Conservation (phyloP, 2,888 invertebrate species). For the Meteorus cinctellus region DNA sequence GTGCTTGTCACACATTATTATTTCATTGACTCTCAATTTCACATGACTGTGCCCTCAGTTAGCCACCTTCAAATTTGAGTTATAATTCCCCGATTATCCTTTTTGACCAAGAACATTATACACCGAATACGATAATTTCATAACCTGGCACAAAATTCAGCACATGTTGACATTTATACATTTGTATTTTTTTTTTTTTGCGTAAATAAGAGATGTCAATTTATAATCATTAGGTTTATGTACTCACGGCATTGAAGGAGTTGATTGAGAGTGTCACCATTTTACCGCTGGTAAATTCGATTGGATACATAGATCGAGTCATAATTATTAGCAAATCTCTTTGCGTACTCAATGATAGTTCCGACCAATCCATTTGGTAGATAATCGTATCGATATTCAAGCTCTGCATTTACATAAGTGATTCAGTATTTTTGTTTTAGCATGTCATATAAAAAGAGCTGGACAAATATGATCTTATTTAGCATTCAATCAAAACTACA, state of each 20-base stretch:
- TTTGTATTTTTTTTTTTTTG: not conserved
- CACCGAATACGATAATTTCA: constrained; percentile 3
- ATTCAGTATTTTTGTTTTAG: not conserved
- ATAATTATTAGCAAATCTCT: constrained; percentile 54
- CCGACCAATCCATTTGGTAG: constrained; percentile 58
- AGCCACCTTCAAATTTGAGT: not conserved
- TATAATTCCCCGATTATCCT: not conserved
- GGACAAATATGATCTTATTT: constrained; percentile 11
- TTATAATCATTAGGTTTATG: not conserved
- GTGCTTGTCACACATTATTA: not conserved
- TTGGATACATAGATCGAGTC: constrained; percentile 52
- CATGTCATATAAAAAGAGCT: constrained; percentile 13
- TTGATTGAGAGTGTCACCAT: constrained; percentile 58
- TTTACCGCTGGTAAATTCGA: constrained; percentile 57
- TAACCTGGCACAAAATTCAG: not conserved
- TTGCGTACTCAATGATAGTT: constrained; percentile 46
- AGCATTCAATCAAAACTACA: no score
- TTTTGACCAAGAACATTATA: constrained; percentile 13
- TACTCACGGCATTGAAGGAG: constrained; percentile 57
- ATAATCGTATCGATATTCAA: constrained; percentile 51
- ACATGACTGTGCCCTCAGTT: not conserved
- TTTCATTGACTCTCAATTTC: not conserved
- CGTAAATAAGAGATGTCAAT: not conserved
- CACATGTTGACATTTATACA: not conserved
- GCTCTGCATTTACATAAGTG: constrained; percentile 47